A percentile compares a stretch with the other conserved stretches of the same genome.
phyloP scores from a whole-genome alignment of 2,888 invertebrate species.

The Athetis lepigone region DNA sequence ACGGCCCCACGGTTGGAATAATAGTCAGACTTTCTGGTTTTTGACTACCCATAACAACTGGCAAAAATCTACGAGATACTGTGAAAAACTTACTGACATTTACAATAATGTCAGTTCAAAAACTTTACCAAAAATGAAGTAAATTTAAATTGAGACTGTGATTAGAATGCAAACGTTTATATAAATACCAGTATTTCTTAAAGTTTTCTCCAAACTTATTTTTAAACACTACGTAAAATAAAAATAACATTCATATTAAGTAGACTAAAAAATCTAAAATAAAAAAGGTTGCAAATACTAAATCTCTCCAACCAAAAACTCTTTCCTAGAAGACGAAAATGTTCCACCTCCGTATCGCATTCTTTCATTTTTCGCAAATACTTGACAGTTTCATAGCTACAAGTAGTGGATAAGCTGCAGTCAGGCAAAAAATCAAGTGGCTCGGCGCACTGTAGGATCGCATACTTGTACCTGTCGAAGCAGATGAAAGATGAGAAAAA shows the following conservation, averaged over 20 bases:
- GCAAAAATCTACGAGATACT: no score
- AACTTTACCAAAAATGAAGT: no score
- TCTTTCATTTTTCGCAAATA: slow-evolving; percentile 39
- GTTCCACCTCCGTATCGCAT: slow-evolving; percentile 20
- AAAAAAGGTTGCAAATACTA: background rate
- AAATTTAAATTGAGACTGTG: no score
- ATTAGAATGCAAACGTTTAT: no score
- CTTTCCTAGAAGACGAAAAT: slow-evolving; percentile 10
- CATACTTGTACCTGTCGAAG: slow-evolving; percentile 63
- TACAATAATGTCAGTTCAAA: no score
- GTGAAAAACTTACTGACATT: no score
- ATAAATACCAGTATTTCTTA: no score
- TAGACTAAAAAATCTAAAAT: background rate
- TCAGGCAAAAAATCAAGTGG: slow-evolving; percentile 39
- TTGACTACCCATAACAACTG: no score
- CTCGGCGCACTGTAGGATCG: slow-evolving; percentile 45
- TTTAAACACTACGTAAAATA: no score
- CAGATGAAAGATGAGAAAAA: slow-evolving; percentile 45
- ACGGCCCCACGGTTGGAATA: no score
- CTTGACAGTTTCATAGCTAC: slow-evolving; percentile 33
- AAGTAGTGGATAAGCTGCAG: slow-evolving; percentile 43
- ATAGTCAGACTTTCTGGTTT: no score
- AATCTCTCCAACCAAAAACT: background rate
- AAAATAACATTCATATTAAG: background rate
- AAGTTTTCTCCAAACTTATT: no score